These are phyloP conservation scores for Drosophila kanekoi DNA, from an alignment of 2,888 invertebrate species.

Conservation along the genomic window DNA sequence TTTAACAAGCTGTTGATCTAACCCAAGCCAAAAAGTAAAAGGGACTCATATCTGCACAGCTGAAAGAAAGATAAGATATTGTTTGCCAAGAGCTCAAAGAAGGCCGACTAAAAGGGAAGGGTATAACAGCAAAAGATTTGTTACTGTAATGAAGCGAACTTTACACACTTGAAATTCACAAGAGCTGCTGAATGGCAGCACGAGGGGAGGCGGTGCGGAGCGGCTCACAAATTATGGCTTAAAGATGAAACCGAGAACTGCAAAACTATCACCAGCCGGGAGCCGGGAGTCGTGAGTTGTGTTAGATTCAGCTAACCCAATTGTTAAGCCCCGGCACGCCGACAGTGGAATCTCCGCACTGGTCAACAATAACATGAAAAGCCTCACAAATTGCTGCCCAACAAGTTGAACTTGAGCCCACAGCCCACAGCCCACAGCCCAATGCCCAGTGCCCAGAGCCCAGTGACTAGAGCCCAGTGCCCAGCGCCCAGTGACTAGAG, in stretches of 20 bases:
- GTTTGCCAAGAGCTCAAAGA: slow-evolving; percentile 4
- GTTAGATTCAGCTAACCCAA: slow-evolving; percentile 47
- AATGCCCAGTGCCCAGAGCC: too few relatives aligned
- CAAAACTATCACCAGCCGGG: slow-evolving; percentile 43
- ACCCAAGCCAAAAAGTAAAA: slow-evolving; percentile 2
- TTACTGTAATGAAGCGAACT: slow-evolving; percentile 45
- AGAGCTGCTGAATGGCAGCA: background rate
- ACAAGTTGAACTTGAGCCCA: slow-evolving; percentile 73
- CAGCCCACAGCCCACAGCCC: slow-evolving; percentile 20
- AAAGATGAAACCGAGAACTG: slow-evolving; percentile 40
- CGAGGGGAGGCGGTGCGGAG: background rate
- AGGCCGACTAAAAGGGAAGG: background rate
- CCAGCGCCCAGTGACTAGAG: too few relatives aligned
- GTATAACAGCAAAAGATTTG: slow-evolving; percentile 30
- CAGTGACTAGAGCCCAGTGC: too few relatives aligned
- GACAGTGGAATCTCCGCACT: slow-evolving; percentile 35
- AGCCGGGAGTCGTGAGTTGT: slow-evolving; percentile 54
- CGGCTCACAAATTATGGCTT: slow-evolving; percentile 28
- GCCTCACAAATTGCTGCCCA: slow-evolving; percentile 70
- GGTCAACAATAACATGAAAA: slow-evolving; percentile 77
- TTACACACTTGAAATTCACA: slow-evolving; percentile 25
- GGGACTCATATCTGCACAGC: background rate
- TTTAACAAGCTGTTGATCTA: slow-evolving; percentile 12
- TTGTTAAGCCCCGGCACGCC: slow-evolving; percentile 3
- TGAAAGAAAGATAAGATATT: background rate